Evolutionary conservation across 2,113 vertebrate genomes (phyloP).

Genomic region (Pollimyrus isidori): DNA sequence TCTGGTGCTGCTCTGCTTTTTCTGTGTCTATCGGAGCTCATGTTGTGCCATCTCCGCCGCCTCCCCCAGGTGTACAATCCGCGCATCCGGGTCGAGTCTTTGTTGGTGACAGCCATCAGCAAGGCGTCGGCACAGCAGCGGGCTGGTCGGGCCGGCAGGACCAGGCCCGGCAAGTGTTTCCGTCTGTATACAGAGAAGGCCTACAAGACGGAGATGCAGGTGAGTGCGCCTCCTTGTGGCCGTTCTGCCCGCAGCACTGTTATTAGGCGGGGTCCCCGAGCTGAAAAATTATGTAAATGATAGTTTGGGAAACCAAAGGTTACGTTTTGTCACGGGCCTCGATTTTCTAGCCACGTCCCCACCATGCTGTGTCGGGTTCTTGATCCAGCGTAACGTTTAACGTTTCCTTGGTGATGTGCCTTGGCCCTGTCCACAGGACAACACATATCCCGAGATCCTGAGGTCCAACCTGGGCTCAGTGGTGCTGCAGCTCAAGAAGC

Average conservation of each 20-base stretch:
- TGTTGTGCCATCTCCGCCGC: neutral
- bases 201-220: slow-evolving; percentile 99
- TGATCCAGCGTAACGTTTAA: neutral
- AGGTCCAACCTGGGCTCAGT: slow-evolving; percentile 92
- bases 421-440: slow-evolving; percentile 64
- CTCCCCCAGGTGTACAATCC: slow-evolving; percentile 86
- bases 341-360: neutral
- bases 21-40: slow-evolving; percentile 56
- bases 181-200: slow-evolving; percentile 94
- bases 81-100: slow-evolving; percentile 91
- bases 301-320: neutral
- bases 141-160: slow-evolving; percentile 92
- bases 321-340: neutral
- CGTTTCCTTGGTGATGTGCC: neutral
- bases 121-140: slow-evolving; percentile 97
- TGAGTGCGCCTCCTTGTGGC: slow-evolving; percentile 27
- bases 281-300: neutral
- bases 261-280: neutral
- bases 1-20: slow-evolving; percentile 48
- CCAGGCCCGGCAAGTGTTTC: slow-evolving; percentile 89
- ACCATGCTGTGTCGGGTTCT: neutral
- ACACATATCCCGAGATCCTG: slow-evolving; percentile 94
- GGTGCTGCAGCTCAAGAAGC: slow-evolving; percentile 90
- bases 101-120: slow-evolving; percentile 94
- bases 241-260: neutral